Evolutionary conservation across 1,140 invertebrate genomes (phyloP).

Genomic region (Saccostrea echinata): DNA sequence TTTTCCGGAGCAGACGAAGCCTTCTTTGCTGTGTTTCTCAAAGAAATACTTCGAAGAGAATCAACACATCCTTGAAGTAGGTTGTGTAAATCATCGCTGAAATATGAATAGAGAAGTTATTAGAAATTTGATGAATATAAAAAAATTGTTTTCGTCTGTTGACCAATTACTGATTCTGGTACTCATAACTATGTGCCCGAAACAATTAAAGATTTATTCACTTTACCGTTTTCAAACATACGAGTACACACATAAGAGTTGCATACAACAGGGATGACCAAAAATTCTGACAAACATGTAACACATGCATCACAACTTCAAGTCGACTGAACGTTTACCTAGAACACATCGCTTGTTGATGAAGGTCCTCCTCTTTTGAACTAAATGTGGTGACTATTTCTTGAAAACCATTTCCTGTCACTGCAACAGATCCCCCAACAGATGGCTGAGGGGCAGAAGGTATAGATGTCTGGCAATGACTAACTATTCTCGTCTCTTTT

Average conservation of each 20-base stretch:
- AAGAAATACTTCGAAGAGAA: not conserved
- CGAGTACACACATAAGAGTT: no score
- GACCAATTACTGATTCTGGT: no score
- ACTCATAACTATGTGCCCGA: no score
- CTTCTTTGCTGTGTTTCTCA: not conserved
- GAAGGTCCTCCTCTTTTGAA: not conserved
- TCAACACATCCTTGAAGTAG: constrained; percentile 31
- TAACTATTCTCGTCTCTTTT: not conserved
- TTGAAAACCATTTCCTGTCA: not conserved
- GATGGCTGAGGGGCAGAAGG: not conserved
- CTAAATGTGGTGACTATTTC: not conserved
- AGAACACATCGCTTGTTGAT: not conserved
- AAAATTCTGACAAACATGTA: no score
- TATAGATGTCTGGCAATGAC: not conserved
- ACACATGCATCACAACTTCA: no score
- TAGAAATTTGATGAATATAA: not conserved
- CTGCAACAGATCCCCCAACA: not conserved
- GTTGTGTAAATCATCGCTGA: constrained; percentile 43
- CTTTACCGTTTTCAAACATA: no score
- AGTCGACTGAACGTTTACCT: no score
- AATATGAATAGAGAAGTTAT: constrained; percentile 5
- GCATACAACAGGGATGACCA: no score
- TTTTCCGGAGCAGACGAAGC: not conserved
- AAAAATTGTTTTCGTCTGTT: no score
- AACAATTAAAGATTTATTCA: no score